A percentile compares a stretch with the other conserved stretches of the same genome.
These are phyloP conservation scores for Heliothis virescens DNA, from an alignment of 1,140 invertebrate species.

Conservation along the genomic window DNA sequence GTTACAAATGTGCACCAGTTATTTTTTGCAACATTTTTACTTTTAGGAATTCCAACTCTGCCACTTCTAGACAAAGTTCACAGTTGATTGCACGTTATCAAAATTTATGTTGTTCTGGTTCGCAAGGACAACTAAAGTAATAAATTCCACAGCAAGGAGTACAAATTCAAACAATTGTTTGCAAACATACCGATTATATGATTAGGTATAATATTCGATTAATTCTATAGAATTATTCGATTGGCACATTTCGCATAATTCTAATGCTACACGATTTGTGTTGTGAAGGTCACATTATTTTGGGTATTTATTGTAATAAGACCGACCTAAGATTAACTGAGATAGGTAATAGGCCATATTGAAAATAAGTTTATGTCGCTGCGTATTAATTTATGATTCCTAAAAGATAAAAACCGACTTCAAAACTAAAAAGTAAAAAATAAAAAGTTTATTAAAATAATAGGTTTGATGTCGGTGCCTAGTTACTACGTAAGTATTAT, in stretches of 20 bases:
- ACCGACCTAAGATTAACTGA: too few relatives aligned
- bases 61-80: background rate
- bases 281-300: background rate
- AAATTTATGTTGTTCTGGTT: slow-evolving; percentile 28
- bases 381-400: too few relatives aligned
- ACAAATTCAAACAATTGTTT: slow-evolving; percentile 47
- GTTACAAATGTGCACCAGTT: background rate
- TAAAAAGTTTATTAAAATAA: too few relatives aligned
- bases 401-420: too few relatives aligned
- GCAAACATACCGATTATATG: slow-evolving; percentile 41
- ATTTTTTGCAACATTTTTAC: slow-evolving; percentile 3
- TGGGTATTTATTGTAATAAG: background rate
- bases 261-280: slow-evolving; percentile 18
- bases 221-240: slow-evolving; percentile 44
- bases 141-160: slow-evolving; percentile 41
- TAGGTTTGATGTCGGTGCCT: too few relatives aligned
- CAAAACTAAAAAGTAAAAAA: too few relatives aligned
- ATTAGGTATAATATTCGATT: slow-evolving; percentile 36
- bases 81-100: slow-evolving; percentile 4
- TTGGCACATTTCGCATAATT: slow-evolving; percentile 42
- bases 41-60: background rate
- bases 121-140: slow-evolving; percentile 41
- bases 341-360: too few relatives aligned
- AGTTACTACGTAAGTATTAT: too few relatives aligned
- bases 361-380: background rate